Conservation (phyloP, 1,140 invertebrate species). For the Lordiphosa mommai region DNA sequence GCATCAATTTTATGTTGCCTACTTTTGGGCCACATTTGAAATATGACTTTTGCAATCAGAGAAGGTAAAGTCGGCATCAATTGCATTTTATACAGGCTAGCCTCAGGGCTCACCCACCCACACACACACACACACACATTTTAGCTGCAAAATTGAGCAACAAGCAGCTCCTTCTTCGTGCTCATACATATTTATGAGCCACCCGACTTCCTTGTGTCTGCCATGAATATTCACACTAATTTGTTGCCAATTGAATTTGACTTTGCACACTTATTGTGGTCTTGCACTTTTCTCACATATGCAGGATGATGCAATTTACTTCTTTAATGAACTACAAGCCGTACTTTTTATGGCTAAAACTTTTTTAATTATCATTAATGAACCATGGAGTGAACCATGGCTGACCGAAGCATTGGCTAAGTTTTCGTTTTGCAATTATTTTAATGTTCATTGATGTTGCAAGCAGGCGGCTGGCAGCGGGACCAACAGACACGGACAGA, state of each 20-base stretch:
- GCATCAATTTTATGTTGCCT: constrained; percentile 60
- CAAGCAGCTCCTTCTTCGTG: constrained; percentile 48
- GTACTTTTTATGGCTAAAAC: constrained; percentile 51
- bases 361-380: constrained; percentile 76
- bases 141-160: constrained; percentile 45
- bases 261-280: constrained; percentile 18
- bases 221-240: constrained; percentile 48
- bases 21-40: constrained; percentile 50
- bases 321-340: constrained; percentile 39
- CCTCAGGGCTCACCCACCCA: neutral
- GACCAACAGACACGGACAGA: neutral
- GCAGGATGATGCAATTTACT: constrained; percentile 6
- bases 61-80: constrained; percentile 29
- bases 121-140: neutral
- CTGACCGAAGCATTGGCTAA: constrained; percentile 32
- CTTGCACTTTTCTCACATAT: neutral
- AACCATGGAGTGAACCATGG: constrained; percentile 32
- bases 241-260: constrained; percentile 50
- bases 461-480: constrained; percentile 1
- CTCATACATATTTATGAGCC: constrained; percentile 44
- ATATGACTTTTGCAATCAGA: constrained; percentile 52
- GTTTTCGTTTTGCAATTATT: constrained; percentile 70
- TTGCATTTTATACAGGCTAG: constrained; percentile 24
- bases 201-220: neutral
- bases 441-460: constrained; percentile 75